Percentiles rank a stretch among this genome's conserved stretches.
Evolutionary conservation across 2,797 vertebrate species (phyloP).

Genomic region (Chaetophractus vellerosus): DNA sequence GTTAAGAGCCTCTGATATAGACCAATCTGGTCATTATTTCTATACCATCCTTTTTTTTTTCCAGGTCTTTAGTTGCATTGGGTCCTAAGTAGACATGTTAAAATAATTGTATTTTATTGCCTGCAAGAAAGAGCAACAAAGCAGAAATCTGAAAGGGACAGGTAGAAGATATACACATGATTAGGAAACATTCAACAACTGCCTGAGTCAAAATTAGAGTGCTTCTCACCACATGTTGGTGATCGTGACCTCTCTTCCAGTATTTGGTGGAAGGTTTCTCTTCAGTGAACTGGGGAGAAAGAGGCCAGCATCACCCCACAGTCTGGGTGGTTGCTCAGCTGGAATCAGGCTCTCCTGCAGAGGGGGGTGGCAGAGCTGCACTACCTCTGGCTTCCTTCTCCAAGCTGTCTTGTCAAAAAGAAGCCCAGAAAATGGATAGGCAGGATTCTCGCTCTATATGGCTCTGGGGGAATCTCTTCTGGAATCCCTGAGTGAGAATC

Average conservation of each 20-base stretch:
- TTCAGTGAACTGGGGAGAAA: neutral
- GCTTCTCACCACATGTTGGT: neutral
- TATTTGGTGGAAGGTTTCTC: neutral
- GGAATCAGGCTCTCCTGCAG: neutral
- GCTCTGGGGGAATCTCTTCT: neutral
- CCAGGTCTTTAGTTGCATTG: neutral
- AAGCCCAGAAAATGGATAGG: neutral
- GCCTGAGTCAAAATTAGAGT: neutral
- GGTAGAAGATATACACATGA: neutral
- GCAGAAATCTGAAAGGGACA: neutral
- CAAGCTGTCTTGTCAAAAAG: neutral
- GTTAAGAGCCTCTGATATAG: neutral
- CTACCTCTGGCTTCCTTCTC: neutral
- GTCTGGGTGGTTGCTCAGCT: neutral
- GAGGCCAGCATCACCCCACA: neutral
- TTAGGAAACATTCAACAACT: neutral
- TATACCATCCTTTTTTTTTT: neutral
- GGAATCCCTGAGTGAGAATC: neutral
- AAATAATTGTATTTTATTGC: neutral
- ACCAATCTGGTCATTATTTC: neutral
- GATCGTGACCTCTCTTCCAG: neutral
- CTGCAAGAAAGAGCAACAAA: neutral
- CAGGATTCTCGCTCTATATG: neutral
- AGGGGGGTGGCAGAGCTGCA: neutral
- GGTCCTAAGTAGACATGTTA: neutral